Conservation (phyloP, 2,888 invertebrate species). For the Tricholauxania praeusta region DNA sequence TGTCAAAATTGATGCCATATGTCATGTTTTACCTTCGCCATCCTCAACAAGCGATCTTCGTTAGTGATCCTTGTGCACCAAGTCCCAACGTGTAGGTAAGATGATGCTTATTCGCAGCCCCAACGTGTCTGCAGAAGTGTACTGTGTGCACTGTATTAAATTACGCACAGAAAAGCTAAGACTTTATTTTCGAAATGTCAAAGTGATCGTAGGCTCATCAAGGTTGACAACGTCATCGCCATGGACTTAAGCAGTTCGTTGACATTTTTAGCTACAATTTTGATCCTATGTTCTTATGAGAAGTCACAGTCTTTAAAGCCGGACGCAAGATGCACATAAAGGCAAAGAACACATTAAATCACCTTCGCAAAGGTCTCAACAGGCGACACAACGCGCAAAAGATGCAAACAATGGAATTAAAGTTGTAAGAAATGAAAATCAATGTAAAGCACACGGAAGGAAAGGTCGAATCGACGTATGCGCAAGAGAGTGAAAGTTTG, state of each 20-base stretch:
- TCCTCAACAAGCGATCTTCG: constrained; percentile 15
- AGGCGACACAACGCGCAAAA: background rate
- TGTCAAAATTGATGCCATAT: constrained; percentile 41
- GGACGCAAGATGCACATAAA: constrained; percentile 44
- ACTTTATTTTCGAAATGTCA: background rate
- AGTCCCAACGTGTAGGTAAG: background rate
- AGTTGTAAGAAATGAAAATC: background rate
- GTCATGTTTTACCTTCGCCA: constrained; percentile 41
- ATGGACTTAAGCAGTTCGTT: constrained; percentile 31
- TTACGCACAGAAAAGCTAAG: constrained; percentile 2
- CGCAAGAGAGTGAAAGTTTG: constrained; percentile 12
- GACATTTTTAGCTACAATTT: constrained; percentile 16
- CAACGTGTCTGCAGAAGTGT: background rate
- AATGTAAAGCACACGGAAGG: background rate
- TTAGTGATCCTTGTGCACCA: constrained; percentile 1
- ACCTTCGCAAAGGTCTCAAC: constrained; percentile 48
- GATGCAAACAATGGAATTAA: background rate
- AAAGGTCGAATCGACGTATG: background rate
- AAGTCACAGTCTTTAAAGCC: constrained; percentile 20
- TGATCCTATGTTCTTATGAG: constrained; percentile 28
- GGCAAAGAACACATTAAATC: constrained; percentile 37
- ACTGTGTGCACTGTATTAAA: background rate
- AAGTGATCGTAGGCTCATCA: background rate
- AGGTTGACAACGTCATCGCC: background rate
- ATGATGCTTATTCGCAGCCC: background rate